phyloP scores from a whole-genome alignment of 1,140 invertebrate genomes.

The Galendromus occidentalis region DNA sequence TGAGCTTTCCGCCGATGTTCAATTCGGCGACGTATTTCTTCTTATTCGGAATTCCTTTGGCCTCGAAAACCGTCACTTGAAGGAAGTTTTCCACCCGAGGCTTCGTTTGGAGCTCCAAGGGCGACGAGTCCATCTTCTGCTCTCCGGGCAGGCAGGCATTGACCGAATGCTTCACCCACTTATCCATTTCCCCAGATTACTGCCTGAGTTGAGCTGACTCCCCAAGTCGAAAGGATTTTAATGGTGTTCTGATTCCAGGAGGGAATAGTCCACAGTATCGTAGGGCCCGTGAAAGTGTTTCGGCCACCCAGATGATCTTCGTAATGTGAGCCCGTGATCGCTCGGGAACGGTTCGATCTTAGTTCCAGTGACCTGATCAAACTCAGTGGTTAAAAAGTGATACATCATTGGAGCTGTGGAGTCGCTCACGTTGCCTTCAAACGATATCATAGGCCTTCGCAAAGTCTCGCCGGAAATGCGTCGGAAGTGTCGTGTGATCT shows the following conservation, averaged over 20 bases:
- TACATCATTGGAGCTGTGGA: too few species aligned
- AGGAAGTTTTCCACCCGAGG: constrained; percentile 71
- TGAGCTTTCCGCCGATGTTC: constrained; percentile 64
- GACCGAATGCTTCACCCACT: not conserved
- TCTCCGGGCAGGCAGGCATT: constrained; percentile 1
- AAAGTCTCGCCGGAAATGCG: too few species aligned
- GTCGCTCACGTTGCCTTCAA: too few species aligned
- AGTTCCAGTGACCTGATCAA: too few species aligned
- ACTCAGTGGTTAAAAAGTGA: too few species aligned
- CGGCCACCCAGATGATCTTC: too few species aligned
- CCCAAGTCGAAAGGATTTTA: not conserved
- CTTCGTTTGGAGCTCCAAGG: not conserved
- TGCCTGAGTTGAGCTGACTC: not conserved
- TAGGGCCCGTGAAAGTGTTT: too few species aligned
- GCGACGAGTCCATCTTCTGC: not conserved
- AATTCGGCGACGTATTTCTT: constrained; percentile 82
- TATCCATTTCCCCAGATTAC: not conserved
- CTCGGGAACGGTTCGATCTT: too few species aligned
- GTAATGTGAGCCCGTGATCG: too few species aligned
- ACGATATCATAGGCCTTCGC: too few species aligned
- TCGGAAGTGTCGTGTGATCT: too few species aligned
- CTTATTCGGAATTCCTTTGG: constrained; percentile 73
- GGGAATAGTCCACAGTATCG: not conserved
- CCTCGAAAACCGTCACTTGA: constrained; percentile 80
- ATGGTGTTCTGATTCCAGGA: not conserved